Conservation (phyloP, 2,888 invertebrate genomes). For the Schizaphis graminum region DNA sequence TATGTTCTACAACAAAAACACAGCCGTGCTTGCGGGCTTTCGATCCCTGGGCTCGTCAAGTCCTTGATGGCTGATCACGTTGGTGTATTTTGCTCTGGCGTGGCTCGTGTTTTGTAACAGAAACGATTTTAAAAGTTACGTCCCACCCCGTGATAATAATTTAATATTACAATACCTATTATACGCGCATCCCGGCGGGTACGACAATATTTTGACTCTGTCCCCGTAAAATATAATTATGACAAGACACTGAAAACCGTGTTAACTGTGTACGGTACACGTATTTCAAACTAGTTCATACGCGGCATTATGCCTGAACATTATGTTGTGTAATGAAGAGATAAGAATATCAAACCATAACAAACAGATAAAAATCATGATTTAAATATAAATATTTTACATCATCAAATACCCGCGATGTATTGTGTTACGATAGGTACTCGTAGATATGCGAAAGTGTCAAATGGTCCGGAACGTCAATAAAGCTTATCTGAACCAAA, state of each 20-base stretch:
- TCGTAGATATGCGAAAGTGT: not conserved
- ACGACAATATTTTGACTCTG: not conserved
- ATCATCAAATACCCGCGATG: not conserved
- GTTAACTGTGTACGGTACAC: not conserved
- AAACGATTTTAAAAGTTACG: not conserved
- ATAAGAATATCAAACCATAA: not conserved
- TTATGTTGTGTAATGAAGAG: not conserved
- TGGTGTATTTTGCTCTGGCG: not conserved
- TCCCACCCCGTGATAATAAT: not conserved
- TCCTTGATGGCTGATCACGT: conserved; percentile 26
- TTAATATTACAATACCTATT: conserved; percentile 2
- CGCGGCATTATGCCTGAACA: not conserved
- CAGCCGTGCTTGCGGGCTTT: conserved; percentile 17
- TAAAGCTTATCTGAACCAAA: not conserved
- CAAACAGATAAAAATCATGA: not conserved
- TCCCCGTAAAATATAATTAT: not conserved
- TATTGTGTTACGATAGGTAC: not conserved
- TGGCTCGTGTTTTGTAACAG: not conserved
- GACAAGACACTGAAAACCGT: not conserved
- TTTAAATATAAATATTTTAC: not conserved
- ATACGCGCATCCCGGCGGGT: not conserved
- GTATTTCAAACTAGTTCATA: not conserved
- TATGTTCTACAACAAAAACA: not conserved
- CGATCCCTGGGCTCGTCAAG: conserved; percentile 36
- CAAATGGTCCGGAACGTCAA: conserved; percentile 22